Evolutionary conservation across 2,888 invertebrate species (phyloP).

Genomic region (Ptilodon capucinus): DNA sequence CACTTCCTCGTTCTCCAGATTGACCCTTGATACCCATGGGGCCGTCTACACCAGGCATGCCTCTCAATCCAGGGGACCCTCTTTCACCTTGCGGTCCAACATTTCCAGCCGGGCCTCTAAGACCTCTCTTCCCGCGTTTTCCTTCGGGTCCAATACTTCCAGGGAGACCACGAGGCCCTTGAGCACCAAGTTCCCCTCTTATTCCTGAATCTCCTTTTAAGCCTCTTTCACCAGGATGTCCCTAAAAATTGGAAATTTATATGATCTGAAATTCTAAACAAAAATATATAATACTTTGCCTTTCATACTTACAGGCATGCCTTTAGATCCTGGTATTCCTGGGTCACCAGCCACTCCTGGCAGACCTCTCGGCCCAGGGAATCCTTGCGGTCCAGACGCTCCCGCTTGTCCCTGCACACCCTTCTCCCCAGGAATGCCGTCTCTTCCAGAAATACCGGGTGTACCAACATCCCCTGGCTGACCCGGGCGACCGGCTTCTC

Average conservation of each 20-base stretch:
- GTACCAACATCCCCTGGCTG: slow-evolving; percentile 89
- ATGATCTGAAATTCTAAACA: too few relatives aligned
- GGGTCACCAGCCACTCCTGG: slow-evolving; percentile 89
- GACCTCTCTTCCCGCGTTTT: slow-evolving; percentile 91
- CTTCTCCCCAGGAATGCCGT: slow-evolving; percentile 91
- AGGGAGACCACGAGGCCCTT: slow-evolving; percentile 89
- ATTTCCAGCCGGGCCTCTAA: slow-evolving; percentile 88
- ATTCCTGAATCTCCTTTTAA: slow-evolving; percentile 89
- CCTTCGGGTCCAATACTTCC: slow-evolving; percentile 90
- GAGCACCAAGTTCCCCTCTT: slow-evolving; percentile 88
- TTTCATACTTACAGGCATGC: slow-evolving; percentile 83
- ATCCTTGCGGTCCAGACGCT: slow-evolving; percentile 89
- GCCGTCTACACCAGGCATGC: slow-evolving; percentile 90
- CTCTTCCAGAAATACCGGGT: slow-evolving; percentile 89
- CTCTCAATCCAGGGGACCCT: slow-evolving; percentile 85
- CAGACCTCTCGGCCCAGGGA: slow-evolving; percentile 90
- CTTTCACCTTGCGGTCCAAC: slow-evolving; percentile 89
- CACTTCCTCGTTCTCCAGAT: slow-evolving; percentile 86
- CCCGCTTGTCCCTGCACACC: slow-evolving; percentile 89
- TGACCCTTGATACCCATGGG: slow-evolving; percentile 89
- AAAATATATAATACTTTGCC: too few relatives aligned
- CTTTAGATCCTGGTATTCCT: slow-evolving; percentile 89
- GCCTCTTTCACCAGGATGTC: slow-evolving; percentile 90
- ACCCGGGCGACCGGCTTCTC: slow-evolving; percentile 91
- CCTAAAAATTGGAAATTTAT: slow-evolving; percentile 73